Base-by-base conservation (phyloP, 2,113 vertebrate species). In the Prochilodus magdalenae region DNA sequence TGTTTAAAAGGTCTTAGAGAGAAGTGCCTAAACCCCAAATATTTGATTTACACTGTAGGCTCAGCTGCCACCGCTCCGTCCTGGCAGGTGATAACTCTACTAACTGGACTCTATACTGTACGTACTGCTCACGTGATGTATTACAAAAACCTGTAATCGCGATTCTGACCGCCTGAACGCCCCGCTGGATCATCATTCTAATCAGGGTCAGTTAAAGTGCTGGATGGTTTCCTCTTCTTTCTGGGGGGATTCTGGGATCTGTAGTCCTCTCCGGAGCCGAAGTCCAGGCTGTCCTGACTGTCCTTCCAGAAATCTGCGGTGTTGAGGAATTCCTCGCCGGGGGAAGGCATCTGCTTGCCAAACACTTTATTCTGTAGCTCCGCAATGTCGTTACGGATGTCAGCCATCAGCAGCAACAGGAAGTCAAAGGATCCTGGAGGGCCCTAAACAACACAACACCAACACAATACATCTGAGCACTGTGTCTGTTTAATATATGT, bases 381-480 rank as follows among this genome's bases (percentile, higher is more conserved):
- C 0, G 95, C 90, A 0, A 99, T 99, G 90, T 99, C 98, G 0
- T 98, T 97, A 80, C 96, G 96, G 88, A 99, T 96, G 89, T 99
- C 97, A 3, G 98, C 97, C 96, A 99, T 95, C 89, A 99, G 93
- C 29, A 99, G 92, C 16, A 99, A 89, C 24, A 99, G 92, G 93
- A 99, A 98, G 84, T 99, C 98, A 30, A 99, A 99, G 59, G 98
- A 99, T 75, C 98, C 98, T 0, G 98, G 98, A 0, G 97, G 95
- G 11, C 98, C 98, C 97, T 99, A 73, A 15, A 85, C 8, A 85
- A 83, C 1, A 60, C 59, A 63, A 74, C 51, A 78, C 40, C n/a
- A 7, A 2, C 8, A 44, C 15, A 30, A 5, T 6, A 66, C 14
- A 26, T 70, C 20, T 36, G 12, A 16, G 40, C 30, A 65, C 16